Percentiles rank a stretch among this genome's conserved stretches.
Conservation (phyloP, 2,888 invertebrate genomes). For the Acronicta psi region DNA sequence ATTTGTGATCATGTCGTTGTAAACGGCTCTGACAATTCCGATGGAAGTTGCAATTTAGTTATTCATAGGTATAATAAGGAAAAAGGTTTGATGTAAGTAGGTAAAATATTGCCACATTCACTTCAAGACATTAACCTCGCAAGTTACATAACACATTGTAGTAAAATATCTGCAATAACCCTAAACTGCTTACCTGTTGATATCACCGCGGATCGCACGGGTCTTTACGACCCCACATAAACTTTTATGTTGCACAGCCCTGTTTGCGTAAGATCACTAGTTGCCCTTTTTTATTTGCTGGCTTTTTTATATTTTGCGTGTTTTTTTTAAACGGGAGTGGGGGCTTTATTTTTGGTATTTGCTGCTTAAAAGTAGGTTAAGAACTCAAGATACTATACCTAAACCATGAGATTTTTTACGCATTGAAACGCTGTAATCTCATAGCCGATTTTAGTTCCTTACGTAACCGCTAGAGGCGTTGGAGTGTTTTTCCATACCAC, state of each 20-base stretch:
- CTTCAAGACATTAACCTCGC: conserved; percentile 38
- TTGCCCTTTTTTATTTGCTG: conserved; percentile 56
- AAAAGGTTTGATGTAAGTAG: not conserved
- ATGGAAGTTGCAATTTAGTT: no score
- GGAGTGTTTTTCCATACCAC: no score
- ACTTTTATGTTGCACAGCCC: conserved; percentile 67
- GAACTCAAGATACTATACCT: no score
- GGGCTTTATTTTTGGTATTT: conserved; percentile 9
- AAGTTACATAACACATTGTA: conserved; percentile 49
- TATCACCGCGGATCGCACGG: conserved; percentile 58
- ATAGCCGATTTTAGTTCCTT: no score
- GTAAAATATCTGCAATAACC: conserved; percentile 64
- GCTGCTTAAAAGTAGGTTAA: not conserved
- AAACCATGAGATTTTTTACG: no score
- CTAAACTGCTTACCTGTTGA: conserved; percentile 72
- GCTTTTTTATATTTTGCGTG: conserved; percentile 55
- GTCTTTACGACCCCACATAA: conserved; percentile 69
- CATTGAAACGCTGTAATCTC: no score
- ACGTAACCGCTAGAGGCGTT: no score
- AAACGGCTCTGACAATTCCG: no score
- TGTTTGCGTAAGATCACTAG: conserved; percentile 60
- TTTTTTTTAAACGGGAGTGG: conserved; percentile 34
- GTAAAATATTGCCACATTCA: conserved; percentile 22
- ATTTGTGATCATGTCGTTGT: no score
- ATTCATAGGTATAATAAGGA: no score